A percentile compares a stretch with the other conserved stretches of the same genome.
These are phyloP conservation scores for Campoplex nolae DNA, from an alignment of 2,888 invertebrate species.

Conservation along the genomic window DNA sequence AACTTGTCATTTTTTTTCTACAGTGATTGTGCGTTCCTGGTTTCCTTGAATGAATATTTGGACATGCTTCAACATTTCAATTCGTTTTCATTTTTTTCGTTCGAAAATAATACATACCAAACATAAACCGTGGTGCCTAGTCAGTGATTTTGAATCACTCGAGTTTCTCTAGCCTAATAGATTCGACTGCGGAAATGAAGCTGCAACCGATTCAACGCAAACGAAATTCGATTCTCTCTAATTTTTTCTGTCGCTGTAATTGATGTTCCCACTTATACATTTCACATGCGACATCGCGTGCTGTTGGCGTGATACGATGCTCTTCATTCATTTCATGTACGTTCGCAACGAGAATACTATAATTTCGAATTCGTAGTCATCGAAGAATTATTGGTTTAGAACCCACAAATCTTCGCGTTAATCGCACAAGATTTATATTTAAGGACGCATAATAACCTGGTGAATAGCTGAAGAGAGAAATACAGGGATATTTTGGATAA, in stretches of 20 bases:
- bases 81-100: too few species aligned
- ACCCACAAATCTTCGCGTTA: too few species aligned
- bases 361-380: neutral
- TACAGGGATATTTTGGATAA: too few species aligned
- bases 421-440: too few species aligned
- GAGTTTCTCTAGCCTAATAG: neutral
- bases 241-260: neutral
- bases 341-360: neutral
- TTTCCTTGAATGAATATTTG: neutral
- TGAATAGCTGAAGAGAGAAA: too few species aligned
- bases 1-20: too few species aligned
- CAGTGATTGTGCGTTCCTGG: neutral
- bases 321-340: neutral
- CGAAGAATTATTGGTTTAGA: too few species aligned
- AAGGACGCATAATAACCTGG: too few species aligned
- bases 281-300: neutral
- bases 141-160: neutral
- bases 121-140: neutral
- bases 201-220: constrained; percentile 6
- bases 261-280: neutral
- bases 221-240: constrained; percentile 28
- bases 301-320: constrained; percentile 7
- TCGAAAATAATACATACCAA: too few species aligned
- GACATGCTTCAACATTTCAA: too few species aligned
- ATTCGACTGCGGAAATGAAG: neutral